These are phyloP conservation scores for Catostomus latipinnis DNA, from an alignment of 2,797 vertebrate genomes.

Conservation along the genomic window DNA sequence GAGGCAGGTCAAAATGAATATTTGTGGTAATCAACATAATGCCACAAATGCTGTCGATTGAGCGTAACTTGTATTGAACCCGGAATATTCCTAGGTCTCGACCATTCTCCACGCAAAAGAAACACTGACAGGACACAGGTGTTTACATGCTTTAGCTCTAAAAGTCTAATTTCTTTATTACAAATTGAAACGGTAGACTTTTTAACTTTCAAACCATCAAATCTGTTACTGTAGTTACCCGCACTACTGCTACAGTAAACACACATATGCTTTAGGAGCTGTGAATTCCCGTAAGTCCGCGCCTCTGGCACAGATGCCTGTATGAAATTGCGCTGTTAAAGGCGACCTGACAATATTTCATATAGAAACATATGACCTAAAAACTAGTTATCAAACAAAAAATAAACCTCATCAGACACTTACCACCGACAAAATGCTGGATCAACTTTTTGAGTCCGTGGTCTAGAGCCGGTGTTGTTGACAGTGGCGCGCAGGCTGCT, in stretches of 20 bases:
- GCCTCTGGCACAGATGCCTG: neutral
- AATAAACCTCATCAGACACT: neutral
- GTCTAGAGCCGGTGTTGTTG: neutral
- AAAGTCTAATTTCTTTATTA: neutral
- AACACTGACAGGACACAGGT: neutral
- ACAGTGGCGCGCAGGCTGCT: conserved; percentile 25
- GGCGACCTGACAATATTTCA: neutral
- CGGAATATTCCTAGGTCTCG: too few species aligned
- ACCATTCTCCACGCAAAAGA: too few species aligned
- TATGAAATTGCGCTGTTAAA: neutral
- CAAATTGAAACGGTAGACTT: too few species aligned
- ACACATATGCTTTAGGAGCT: neutral
- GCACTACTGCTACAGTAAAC: neutral
- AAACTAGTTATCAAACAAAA: neutral
- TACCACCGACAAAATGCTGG: conserved; percentile 20
- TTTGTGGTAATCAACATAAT: too few species aligned
- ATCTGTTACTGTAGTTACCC: neutral
- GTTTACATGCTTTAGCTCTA: neutral
- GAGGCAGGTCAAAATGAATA: too few species aligned
- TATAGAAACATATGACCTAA: neutral
- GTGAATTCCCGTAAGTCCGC: neutral
- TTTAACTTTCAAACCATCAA: neutral
- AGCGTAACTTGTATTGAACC: too few species aligned
- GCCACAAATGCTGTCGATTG: too few species aligned
- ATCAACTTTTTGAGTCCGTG: conserved; percentile 5